A percentile compares a stretch with the other conserved stretches of the same genome.
Evolutionary conservation across 2,888 invertebrate species (phyloP).

Genomic region (Alentia gelatinosa): DNA sequence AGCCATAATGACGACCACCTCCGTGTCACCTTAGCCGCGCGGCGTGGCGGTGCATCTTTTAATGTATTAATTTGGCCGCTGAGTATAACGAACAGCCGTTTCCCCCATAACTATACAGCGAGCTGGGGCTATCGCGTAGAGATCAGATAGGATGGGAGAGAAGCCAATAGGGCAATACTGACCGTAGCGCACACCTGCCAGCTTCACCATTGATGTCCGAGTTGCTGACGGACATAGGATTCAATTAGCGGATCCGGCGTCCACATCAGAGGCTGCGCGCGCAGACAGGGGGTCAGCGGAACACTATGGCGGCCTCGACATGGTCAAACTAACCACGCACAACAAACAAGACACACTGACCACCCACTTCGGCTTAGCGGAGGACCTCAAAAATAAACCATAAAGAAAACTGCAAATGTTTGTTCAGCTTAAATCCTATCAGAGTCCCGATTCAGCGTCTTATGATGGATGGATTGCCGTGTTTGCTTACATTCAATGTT

Average conservation of each 20-base stretch:
- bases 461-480: background rate
- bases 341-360: background rate
- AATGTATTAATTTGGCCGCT: constrained; percentile 35
- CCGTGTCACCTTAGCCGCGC: constrained; percentile 8
- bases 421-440: background rate
- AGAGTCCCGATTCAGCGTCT: too few species aligned
- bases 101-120: background rate
- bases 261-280: background rate
- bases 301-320: background rate
- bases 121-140: background rate
- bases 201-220: background rate
- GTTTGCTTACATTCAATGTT: too few species aligned
- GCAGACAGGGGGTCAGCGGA: background rate
- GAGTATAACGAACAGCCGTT: constrained; percentile 13
- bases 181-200: background rate
- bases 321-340: constrained; percentile 9
- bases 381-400: background rate
- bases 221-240: background rate
- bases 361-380: background rate
- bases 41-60: constrained; percentile 18
- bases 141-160: background rate
- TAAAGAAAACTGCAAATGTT: background rate
- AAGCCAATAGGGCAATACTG: background rate
- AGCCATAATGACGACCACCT: background rate
- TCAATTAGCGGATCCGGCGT: constrained; percentile 19